Evolutionary conservation across 2,797 vertebrate species (phyloP), one percentile per base, ranked within the genome.

Genomic region (Dermochelys coriacea): DNA sequence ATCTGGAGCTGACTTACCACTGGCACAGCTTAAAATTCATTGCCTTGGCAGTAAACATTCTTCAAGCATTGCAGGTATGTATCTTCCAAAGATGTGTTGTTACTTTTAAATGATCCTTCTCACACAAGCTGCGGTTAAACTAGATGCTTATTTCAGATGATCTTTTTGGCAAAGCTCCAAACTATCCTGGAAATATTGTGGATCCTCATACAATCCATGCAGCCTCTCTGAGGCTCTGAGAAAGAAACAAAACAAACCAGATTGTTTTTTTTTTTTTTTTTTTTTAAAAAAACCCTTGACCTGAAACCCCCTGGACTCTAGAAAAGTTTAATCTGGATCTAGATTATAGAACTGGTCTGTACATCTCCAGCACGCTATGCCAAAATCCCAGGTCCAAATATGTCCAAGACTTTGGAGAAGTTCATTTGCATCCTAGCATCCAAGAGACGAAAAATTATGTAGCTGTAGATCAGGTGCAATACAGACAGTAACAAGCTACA

Each of bases 401-500:
- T 27, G 55, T 55, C 41, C 19, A 21, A 25, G 23, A 45, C 21
- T 74, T 74, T 45, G 41, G 37, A 74, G 41, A 45, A 45, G 19
- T 45, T 74, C 71, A 74, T 71, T 74, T 74, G 12, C 41, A 45
- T 74, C 37, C 71, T 41, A 74, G 71, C 37, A 27, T 1, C 1
- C 12, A 68, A 5, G 45, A 89, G 9, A 16, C 55, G n/a, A 79
- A 47, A 80, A 49, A 27, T 52, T 12, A 61, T 51, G 27, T 51
- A 51, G 23, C 16, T 0, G 2, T 68, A 25, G 34, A 77, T 59
- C 50, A 49, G 59, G 0, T 50, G 10, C 51, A 84, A 9, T 81
- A 31, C 0, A 0, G 41, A 51, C 6, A 54, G 47, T 3, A 34
- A 18, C 51, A 54, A n/a, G n/a, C n/a, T n/a, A n/a, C n/a, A 37